Percentiles rank a stretch among this genome's conserved stretches.
phyloP scores from a whole-genome alignment of 2,797 vertebrate species.

The Phoeniculus purpureus region DNA sequence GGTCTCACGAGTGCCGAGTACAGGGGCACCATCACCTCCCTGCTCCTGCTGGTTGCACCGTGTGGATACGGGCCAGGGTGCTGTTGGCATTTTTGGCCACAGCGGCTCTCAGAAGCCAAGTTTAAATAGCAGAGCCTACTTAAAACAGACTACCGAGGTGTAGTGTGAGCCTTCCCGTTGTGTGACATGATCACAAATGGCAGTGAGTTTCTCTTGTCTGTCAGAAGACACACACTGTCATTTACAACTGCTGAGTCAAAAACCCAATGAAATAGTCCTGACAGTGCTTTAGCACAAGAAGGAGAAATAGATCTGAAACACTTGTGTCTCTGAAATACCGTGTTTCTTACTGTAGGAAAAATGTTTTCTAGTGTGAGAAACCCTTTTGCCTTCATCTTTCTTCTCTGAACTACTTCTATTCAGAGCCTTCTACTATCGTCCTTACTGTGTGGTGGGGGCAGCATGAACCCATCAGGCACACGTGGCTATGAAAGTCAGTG shows the following conservation, averaged over 20 bases:
- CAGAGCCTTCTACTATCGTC: neutral
- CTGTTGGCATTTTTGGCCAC: too few relatives aligned
- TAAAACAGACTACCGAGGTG: neutral
- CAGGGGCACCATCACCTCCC: too few relatives aligned
- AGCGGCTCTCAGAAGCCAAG: neutral
- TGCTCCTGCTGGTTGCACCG: too few relatives aligned
- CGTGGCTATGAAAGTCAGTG: neutral
- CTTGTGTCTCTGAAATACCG: neutral
- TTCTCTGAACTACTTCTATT: neutral
- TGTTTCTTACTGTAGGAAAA: neutral
- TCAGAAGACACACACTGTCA: neutral
- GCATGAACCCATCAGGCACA: neutral
- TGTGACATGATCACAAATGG: neutral
- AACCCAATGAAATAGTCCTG: neutral
- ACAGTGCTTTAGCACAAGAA: neutral
- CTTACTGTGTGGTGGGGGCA: neutral
- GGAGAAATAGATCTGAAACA: neutral
- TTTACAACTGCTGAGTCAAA: accelerated
- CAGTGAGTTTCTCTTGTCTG: neutral
- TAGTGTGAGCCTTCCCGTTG: neutral
- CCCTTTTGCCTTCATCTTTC: neutral
- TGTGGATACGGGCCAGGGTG: too few relatives aligned
- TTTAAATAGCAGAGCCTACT: neutral
- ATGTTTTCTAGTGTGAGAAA: neutral
- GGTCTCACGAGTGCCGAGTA: too few relatives aligned